Percentiles rank a stretch among this genome's conserved stretches.
phyloP scores from a whole-genome alignment of 2,797 vertebrate species.

The Danio tinwini region DNA sequence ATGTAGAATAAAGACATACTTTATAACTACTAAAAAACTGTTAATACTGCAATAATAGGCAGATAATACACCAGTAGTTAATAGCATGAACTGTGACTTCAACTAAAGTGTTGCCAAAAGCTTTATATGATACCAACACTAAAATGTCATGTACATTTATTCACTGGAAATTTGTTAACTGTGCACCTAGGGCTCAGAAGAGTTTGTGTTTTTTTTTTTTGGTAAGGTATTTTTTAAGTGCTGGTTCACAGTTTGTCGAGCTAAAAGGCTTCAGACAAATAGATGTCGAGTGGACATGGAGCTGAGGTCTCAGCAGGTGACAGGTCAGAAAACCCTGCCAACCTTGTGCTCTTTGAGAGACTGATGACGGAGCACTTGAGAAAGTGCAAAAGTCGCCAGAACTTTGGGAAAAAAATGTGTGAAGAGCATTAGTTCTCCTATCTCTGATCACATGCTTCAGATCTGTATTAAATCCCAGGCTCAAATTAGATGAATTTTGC shows the following conservation, averaged over 20 bases:
- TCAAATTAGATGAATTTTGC: not conserved
- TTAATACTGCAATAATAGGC: too few species aligned
- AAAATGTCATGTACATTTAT: too few species aligned
- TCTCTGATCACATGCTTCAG: constrained; percentile 38
- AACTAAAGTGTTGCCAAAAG: too few species aligned
- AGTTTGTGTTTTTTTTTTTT: constrained; percentile 13
- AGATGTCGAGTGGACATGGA: not conserved
- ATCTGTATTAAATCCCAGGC: constrained; percentile 25
- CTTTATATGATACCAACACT: too few species aligned
- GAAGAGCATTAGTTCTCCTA: constrained; percentile 20
- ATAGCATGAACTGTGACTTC: too few species aligned
- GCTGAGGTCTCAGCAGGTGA: constrained; percentile 33
- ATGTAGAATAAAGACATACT: too few species aligned
- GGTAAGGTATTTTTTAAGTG: not conserved
- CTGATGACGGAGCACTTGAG: constrained; percentile 61
- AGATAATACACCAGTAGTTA: too few species aligned
- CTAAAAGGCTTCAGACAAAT: constrained; percentile 9
- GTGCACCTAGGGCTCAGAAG: constrained; percentile 1
- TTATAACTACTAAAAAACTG: too few species aligned
- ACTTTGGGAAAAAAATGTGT: constrained; percentile 39
- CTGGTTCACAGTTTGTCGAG: constrained; percentile 17
- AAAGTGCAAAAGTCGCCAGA: constrained; percentile 51
- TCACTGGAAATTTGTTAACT: not conserved
- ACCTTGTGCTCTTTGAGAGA: constrained; percentile 35
- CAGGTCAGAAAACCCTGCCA: constrained; percentile 39